phyloP scores from a whole-genome alignment of 2,113 vertebrate genomes.

The Thymallus thymallus region DNA sequence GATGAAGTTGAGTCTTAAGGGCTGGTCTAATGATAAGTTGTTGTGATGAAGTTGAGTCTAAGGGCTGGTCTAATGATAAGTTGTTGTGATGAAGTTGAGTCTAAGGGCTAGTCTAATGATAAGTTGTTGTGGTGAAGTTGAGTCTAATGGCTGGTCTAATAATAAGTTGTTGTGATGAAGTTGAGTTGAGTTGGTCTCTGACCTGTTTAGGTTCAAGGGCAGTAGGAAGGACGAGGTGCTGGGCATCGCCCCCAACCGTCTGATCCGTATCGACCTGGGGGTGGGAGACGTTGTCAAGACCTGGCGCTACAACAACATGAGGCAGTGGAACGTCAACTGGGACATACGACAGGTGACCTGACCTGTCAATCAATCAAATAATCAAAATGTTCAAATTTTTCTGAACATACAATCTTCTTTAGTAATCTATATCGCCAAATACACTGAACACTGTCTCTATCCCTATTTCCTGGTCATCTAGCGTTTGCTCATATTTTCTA shows the following conservation, averaged over 20 bases:
- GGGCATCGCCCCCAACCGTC: conserved; percentile 85
- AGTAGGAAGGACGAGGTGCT: conserved; percentile 86
- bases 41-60: background rate
- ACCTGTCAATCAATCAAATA: background rate
- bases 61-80: background rate
- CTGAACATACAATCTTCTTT: background rate
- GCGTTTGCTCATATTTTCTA: too few relatives aligned
- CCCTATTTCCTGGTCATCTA: background rate
- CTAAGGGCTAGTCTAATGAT: background rate
- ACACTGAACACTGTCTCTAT: background rate
- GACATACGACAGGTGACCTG: conserved; percentile 84
- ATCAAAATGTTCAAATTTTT: background rate
- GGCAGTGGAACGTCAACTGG: conserved; percentile 95
- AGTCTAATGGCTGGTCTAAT: background rate
- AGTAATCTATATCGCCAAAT: background rate
- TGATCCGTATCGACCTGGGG: conserved; percentile 86
- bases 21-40: background rate
- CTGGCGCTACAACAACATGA: conserved; percentile 93
- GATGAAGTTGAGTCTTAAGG: background rate
- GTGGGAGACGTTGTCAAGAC: conserved; percentile 87
- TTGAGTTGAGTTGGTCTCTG: background rate
- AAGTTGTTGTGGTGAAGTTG: background rate
- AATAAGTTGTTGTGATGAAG: background rate
- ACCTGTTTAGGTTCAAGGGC: conserved; percentile 82
- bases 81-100: background rate